These are phyloP conservation scores for Cotesia glomerata DNA, from an alignment of 1,140 invertebrate genomes.

Conservation along the genomic window DNA sequence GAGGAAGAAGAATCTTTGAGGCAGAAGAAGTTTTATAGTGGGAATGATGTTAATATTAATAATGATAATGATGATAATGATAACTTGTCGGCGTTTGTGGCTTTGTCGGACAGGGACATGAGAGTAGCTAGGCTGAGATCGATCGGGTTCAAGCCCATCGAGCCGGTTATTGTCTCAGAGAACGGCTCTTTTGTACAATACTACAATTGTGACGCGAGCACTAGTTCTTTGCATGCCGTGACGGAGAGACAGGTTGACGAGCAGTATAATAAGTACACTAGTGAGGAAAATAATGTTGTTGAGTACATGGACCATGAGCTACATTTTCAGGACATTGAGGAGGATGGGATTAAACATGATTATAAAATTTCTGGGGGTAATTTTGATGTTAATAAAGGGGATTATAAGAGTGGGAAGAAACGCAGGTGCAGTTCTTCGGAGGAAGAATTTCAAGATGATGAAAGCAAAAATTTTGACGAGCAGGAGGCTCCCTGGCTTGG, in stretches of 20 bases:
- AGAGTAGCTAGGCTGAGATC: conserved; percentile 52
- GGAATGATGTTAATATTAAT: background rate
- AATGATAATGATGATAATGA: background rate
- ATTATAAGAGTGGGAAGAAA: background rate
- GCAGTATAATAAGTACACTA: conserved; percentile 55
- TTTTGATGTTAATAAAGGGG: background rate
- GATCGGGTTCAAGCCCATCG: conserved; percentile 58
- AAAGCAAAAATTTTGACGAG: conserved; percentile 31
- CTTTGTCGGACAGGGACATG: conserved; percentile 45
- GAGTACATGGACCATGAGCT: conserved; percentile 57
- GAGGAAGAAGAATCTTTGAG: background rate
- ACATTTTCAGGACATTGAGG: conserved; percentile 57
- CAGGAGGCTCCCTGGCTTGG: conserved; percentile 52
- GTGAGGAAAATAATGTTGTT: conserved; percentile 52
- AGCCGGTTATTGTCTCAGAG: background rate
- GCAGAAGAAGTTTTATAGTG: background rate
- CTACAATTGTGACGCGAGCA: conserved; percentile 18
- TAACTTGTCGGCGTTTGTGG: conserved; percentile 51
- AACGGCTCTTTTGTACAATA: background rate
- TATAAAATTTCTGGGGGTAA: background rate
- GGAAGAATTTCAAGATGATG: background rate
- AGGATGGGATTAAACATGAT: conserved; percentile 34
- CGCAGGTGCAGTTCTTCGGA: background rate
- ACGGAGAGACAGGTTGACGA: conserved; percentile 47
- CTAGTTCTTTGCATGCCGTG: conserved; percentile 16